phyloP scores from a whole-genome alignment of 2,888 invertebrate species.

The Netelia virgata region DNA sequence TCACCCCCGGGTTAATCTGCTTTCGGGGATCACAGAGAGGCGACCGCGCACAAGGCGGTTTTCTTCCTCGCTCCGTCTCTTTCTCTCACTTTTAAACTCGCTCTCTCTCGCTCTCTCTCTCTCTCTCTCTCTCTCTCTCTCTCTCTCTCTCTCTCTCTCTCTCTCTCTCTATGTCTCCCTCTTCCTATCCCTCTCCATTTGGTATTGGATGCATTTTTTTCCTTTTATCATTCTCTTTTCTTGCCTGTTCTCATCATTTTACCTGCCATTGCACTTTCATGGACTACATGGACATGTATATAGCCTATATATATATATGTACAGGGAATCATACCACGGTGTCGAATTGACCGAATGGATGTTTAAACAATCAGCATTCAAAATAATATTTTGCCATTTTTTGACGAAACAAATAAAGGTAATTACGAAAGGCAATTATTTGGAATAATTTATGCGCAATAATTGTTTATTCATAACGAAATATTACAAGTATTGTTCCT shows the following conservation, averaged over 20 bases:
- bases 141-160: slow-evolving; percentile 4
- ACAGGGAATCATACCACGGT: neutral
- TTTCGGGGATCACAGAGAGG: slow-evolving; percentile 79
- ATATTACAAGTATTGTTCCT: neutral
- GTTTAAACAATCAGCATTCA: neutral
- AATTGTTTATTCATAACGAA: too few species aligned
- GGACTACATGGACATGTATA: slow-evolving; percentile 14
- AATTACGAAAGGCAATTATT: too few species aligned
- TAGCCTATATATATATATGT: neutral
- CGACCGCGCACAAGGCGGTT: slow-evolving; percentile 59
- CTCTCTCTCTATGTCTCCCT: slow-evolving; percentile 2
- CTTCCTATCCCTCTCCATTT: slow-evolving; percentile 2
- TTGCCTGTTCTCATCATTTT: slow-evolving; percentile 26
- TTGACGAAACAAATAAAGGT: neutral
- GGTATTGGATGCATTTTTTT: neutral
- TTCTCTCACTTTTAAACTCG: slow-evolving; percentile 14
- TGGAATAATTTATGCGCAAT: too few species aligned
- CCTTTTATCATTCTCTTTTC: slow-evolving; percentile 11
- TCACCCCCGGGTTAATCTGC: slow-evolving; percentile 79
- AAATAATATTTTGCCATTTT: neutral
- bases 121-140: slow-evolving; percentile 26
- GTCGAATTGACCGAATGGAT: neutral
- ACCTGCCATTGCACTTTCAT: slow-evolving; percentile 36
- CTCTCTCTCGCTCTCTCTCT: slow-evolving; percentile 15
- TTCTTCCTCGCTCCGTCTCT: slow-evolving; percentile 46